These are phyloP conservation scores for Amphimedon queenslandica DNA, from an alignment of 37 sponge, comb jelly and placozoan species.

Conservation along the genomic window DNA sequence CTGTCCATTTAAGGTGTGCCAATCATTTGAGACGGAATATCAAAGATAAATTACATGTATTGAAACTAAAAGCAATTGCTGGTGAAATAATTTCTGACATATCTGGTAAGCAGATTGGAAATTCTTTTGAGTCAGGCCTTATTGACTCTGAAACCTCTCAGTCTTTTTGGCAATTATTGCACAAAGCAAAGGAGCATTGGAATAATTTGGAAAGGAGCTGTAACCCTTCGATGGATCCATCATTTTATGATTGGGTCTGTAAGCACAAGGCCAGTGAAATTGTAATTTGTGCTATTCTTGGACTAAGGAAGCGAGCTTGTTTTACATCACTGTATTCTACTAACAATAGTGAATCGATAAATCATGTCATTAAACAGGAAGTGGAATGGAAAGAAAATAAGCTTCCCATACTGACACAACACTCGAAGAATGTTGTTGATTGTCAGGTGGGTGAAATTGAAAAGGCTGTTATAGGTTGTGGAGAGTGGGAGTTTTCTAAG, in stretches of 20 bases:
- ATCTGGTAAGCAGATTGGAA: conserved; percentile 14
- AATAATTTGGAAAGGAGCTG: conserved; percentile 32
- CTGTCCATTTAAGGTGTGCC: conserved; percentile 23
- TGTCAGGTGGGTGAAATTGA: conserved; percentile 1
- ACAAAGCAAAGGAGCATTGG: not conserved
- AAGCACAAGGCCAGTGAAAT: conserved; percentile 22
- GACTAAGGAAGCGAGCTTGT: not conserved
- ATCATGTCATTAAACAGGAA: conserved; percentile 19
- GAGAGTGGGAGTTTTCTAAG: conserved; percentile 25
- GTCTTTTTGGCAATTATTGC: not conserved
- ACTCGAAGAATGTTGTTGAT: conserved; percentile 1
- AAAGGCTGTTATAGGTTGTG: conserved; percentile 26
- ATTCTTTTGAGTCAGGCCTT: conserved; percentile 20
- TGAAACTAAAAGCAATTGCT: conserved; percentile 6
- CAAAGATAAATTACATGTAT: conserved; percentile 19
- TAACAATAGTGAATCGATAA: conserved; percentile 12
- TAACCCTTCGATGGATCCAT: not conserved
- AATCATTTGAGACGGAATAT: conserved; percentile 28
- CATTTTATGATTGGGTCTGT: conserved; percentile 29
- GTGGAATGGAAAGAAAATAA: conserved; percentile 16
- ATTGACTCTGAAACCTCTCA: conserved; percentile 14
- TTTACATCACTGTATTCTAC: too few relatives aligned
- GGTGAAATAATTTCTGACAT: conserved; percentile 23
- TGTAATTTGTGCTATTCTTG: conserved; percentile 2
- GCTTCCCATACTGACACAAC: conserved; percentile 7